phyloP scores from a whole-genome alignment of 1,140 invertebrate species.

The Drosophila neocordata region DNA sequence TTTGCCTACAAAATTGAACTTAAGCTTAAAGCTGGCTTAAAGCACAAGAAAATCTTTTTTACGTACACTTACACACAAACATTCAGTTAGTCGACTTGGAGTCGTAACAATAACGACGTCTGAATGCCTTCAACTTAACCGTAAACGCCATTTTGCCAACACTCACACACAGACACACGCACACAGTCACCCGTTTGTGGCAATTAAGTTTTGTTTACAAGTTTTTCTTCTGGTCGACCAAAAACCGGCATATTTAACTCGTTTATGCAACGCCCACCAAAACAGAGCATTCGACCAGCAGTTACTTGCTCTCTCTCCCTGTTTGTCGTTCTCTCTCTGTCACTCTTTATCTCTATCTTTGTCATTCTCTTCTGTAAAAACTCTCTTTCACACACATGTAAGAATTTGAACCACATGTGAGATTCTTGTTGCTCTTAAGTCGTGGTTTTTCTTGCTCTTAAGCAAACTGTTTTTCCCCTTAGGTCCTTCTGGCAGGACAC shows the following conservation, averaged over 20 bases:
- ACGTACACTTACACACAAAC: background rate
- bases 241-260: slow-evolving; percentile 67
- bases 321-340: background rate
- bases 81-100: background rate
- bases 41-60: slow-evolving; percentile 11
- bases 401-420: background rate
- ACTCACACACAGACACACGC: background rate
- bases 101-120: slow-evolving; percentile 62
- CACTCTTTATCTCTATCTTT: too few relatives aligned
- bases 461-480: background rate
- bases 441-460: background rate
- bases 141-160: slow-evolving; percentile 56
- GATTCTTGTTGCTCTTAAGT: background rate
- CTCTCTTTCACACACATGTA: slow-evolving; percentile 38
- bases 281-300: slow-evolving; percentile 50
- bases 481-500: background rate
- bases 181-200: background rate
- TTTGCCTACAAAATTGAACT: background rate
- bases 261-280: slow-evolving; percentile 63
- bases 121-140: slow-evolving; percentile 45
- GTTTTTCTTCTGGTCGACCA: slow-evolving; percentile 37
- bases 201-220: slow-evolving; percentile 76
- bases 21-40: slow-evolving; percentile 43
- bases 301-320: background rate
- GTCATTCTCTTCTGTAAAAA: slow-evolving; percentile 3